These are phyloP conservation scores for Drosophila nigrodunni DNA, from an alignment of 1,140 invertebrate species.

Conservation along the genomic window DNA sequence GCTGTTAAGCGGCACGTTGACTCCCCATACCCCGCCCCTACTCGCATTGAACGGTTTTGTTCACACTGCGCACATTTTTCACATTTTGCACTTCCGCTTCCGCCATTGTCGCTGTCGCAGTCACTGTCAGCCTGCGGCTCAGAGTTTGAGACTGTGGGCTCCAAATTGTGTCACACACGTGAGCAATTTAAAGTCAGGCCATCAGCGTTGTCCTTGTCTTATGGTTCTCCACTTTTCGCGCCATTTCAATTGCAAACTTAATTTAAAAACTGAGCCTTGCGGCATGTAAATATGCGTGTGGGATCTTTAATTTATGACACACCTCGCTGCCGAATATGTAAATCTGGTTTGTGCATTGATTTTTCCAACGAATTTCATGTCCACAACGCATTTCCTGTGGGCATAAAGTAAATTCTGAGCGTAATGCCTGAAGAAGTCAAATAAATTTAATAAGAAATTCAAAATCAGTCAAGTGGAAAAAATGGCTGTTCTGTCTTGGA, in stretches of 20 bases:
- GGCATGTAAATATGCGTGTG: conserved; percentile 60
- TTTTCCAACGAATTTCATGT: conserved; percentile 19
- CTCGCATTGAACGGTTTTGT: conserved; percentile 51
- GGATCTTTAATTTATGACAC: conserved; percentile 64
- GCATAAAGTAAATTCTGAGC: background rate
- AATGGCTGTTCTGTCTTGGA: background rate
- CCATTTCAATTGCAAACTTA: conserved; percentile 80
- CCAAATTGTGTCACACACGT: conserved; percentile 80
- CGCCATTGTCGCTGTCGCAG: conserved; percentile 46
- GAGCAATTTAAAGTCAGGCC: conserved; percentile 72
- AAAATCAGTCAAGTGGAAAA: background rate
- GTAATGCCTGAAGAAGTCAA: background rate
- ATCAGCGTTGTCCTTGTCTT: conserved; percentile 22
- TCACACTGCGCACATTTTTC: conserved; percentile 66
- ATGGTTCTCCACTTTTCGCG: conserved; percentile 34
- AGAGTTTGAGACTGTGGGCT: background rate
- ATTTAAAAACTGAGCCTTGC: conserved; percentile 65
- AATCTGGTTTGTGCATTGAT: conserved; percentile 68
- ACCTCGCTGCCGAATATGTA: conserved; percentile 38
- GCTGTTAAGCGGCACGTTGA: conserved; percentile 66
- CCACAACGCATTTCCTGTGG: background rate
- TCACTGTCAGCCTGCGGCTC: conserved; percentile 13
- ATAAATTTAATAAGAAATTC: background rate
- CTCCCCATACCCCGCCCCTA: background rate
- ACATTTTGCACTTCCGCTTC: conserved; percentile 73